Evolutionary conservation across 1,140 invertebrate genomes (phyloP), one percentile per base, ranked within the genome.

Genomic region (Battus philenor): DNA sequence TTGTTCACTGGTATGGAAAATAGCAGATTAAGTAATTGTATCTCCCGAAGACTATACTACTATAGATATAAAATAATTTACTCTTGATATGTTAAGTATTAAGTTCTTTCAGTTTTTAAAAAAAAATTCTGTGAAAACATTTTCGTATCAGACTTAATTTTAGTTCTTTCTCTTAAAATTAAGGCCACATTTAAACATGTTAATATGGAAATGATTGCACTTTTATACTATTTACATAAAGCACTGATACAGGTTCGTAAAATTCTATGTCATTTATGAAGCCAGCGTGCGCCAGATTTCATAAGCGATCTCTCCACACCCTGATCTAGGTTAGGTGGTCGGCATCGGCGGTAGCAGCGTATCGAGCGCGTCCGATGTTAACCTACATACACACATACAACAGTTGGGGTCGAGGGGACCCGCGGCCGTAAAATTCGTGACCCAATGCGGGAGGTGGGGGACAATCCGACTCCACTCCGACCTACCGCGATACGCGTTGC

Each of bases 321-420:
- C 78, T 85, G 81, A 85, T 82, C 75, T 82, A 81, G 78, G 78
- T 84, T 82, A 84, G 74, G 78, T 80, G 76, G 78, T 77, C 80
- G 80, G 62, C 77, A 71, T 70, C 69, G 62, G 68, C 68, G 55
- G 61, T 56, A 60, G 66, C 64, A 60, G 73, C 71, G 78, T 84
- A 84, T 82, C 71, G 80, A 84, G 80, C 80, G 77, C 75, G 79
- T 73, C 74, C 68, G 76, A 78, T 81, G 79, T 79, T 83, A 83
- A 83, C 79, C 79, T 80, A 83, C 80, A 78, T 79, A 75, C 67
- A 79, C 64, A 78, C 68, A 72, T 73, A 61, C 64, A 61, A 32
- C 64, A 59, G 57, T 59, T 71, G 72, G 71, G 79, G 76, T 77
- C 79, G 79, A 75, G 72, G 70, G 66, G 64, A 68, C 64, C 68